Percentiles rank a stretch among this genome's conserved stretches.
phyloP scores from a whole-genome alignment of 2,113 vertebrate genomes.

The Cavia aperea region DNA sequence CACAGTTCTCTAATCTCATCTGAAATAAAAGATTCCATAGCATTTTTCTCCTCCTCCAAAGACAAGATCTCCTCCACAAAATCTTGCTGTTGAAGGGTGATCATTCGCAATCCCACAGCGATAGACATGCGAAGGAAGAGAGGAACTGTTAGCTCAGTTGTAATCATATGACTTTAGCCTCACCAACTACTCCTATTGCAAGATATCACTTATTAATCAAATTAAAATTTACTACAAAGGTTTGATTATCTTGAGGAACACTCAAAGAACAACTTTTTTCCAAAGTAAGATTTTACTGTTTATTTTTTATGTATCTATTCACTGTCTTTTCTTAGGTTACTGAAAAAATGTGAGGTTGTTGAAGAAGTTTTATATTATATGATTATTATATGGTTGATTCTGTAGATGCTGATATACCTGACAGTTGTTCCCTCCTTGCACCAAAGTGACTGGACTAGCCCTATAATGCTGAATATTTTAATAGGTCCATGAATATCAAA shows the following conservation, averaged over 20 bases:
- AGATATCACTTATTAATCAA: not conserved
- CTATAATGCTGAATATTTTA: not conserved
- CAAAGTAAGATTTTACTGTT: not conserved
- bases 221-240: not conserved
- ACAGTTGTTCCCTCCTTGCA: not conserved
- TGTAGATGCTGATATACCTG: not conserved
- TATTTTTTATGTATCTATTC: not conserved
- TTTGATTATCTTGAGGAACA: not conserved
- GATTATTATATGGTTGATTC: not conserved
- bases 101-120: not conserved
- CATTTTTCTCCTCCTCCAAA: not conserved
- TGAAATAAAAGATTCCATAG: not conserved
- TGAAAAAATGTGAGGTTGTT: not conserved
- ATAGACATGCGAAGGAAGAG: fast-evolving
- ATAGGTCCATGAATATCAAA: not conserved
- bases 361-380: not conserved
- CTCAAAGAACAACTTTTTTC: not conserved
- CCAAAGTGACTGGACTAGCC: not conserved
- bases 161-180: not conserved
- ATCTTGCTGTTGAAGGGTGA: not conserved
- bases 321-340: not conserved
- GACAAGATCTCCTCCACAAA: not conserved
- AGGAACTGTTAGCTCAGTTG: not conserved
- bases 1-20: not conserved
- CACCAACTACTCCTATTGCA: not conserved